phyloP scores from a whole-genome alignment of 2,888 invertebrate species.

The Fragum sueziense region DNA sequence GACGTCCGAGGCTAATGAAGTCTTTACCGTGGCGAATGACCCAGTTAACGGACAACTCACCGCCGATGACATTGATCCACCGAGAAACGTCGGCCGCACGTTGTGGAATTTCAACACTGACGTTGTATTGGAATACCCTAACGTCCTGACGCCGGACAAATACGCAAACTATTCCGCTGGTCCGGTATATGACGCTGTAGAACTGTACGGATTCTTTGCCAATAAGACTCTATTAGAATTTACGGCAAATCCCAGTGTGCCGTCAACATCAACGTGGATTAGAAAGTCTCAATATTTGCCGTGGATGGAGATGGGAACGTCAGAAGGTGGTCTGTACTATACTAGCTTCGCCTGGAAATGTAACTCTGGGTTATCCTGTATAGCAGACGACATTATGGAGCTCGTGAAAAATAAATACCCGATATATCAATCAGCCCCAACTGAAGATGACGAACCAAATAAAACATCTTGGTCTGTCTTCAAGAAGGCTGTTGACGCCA shows the following conservation, averaged over 20 bases:
- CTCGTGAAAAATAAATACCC: slow-evolving; percentile 52
- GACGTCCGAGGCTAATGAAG: slow-evolving; percentile 55
- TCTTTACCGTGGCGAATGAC: slow-evolving; percentile 63
- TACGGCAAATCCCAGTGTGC: slow-evolving; percentile 31
- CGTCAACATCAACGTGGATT: slow-evolving; percentile 57
- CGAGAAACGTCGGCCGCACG: slow-evolving; percentile 13
- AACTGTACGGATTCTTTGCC: slow-evolving; percentile 58
- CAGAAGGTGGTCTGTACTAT: slow-evolving; percentile 58
- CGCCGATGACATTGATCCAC: slow-evolving; percentile 31
- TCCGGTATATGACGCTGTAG: slow-evolving; percentile 54
- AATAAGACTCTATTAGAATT: slow-evolving; percentile 39
- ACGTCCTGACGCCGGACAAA: slow-evolving; percentile 51
- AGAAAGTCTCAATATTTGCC: slow-evolving; percentile 62
- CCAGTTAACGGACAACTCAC: slow-evolving; percentile 56
- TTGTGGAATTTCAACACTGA: slow-evolving; percentile 51
- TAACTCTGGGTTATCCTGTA: slow-evolving; percentile 45
- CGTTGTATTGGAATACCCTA: slow-evolving; percentile 60
- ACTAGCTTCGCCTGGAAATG: slow-evolving; percentile 61
- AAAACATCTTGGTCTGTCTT: slow-evolving; percentile 66
- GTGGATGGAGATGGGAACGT: slow-evolving; percentile 63
- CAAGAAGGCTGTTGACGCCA: slow-evolving; percentile 58
- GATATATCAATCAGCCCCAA: slow-evolving; percentile 56
- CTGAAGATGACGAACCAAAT: slow-evolving; percentile 53
- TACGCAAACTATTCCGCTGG: slow-evolving; percentile 62
- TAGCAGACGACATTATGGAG: slow-evolving; percentile 57